Base-by-base conservation (phyloP, 2,888 invertebrate species). In the Caenorhabditis imperialis region DNA sequence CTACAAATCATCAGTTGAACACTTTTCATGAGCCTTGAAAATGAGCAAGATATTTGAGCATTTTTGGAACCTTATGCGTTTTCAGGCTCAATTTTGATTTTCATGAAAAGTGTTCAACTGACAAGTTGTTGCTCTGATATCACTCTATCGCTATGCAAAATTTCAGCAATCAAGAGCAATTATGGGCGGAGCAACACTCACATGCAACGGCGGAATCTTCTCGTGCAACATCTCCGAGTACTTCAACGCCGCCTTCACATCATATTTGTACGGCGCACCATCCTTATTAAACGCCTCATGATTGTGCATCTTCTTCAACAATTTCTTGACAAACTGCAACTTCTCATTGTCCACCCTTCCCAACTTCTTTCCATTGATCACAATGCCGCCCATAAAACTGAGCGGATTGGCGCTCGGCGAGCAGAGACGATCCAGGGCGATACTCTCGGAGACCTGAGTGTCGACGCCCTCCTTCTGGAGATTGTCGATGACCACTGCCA, bases 241-340 rank as follows among this genome's bases (percentile, higher is more conserved):
- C 3, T 57, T 57, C 7, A 67, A 44, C n/a, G 44, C 42, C 0
- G 67, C 47, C 20, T 57, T 67, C 33, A 51, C 50, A n/a, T 67
- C 67, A 38, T 48, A 67, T 12, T 50, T 27, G 27, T 67, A 67
- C 22, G 67, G 67, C 23, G 57, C 67, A n/a, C 67, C 67, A 30
- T 67, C 67, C 2, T 18, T 10, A 1, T 37, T 48, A 42, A 67
- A 67, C 12, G 50, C 40, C 25, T 67, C 57, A 14, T 57, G 44
- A 22, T 67, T 22, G 22, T 67, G 57, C 22, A 67, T 54, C 22
- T 35, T 42, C 5, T 37, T 50, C 37, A 67, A n/a, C 1, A 67
- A 27, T 8, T 33, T 35, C 30, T 67, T 67, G 5, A 67, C 33
- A 33, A 57, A 57, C 2, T 5, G 8, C 5, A 20, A 7, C 4